Evolutionary conservation across 2,113 vertebrate genomes (phyloP).

Genomic region (Ptilorrhoa leucosticta): DNA sequence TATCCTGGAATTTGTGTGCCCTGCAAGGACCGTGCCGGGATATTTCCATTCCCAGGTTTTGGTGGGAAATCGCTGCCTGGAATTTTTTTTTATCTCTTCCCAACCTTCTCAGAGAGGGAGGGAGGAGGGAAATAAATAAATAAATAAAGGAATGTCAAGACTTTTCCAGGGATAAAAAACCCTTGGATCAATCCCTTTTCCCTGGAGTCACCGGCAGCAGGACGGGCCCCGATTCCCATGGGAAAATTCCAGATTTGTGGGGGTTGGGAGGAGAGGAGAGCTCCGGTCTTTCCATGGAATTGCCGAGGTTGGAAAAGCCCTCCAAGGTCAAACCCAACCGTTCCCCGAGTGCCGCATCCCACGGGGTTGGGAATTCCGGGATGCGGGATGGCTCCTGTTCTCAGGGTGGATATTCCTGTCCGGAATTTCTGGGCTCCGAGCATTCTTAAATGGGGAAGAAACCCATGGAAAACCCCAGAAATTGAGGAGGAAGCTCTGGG

Average conservation of each 20-base stretch:
- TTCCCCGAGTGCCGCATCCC: neutral
- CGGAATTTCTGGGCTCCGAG: neutral
- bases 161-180: neutral
- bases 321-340: too few relatives aligned
- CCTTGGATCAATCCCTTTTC: neutral
- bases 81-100: neutral
- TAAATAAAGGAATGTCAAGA: neutral
- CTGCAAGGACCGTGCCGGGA: neutral
- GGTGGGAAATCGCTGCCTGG: neutral
- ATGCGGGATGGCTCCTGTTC: neutral
- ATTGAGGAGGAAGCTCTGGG: neutral
- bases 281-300: neutral
- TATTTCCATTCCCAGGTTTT: neutral
- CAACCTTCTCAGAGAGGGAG: neutral
- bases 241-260: neutral
- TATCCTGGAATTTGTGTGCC: neutral
- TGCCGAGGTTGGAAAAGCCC: neutral
- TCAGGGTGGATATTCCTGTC: accelerated
- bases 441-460: neutral
- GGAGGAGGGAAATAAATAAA: neutral
- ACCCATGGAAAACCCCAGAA: neutral
- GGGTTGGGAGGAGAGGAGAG: neutral
- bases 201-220: neutral
- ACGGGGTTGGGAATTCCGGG: neutral
- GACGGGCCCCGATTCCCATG: neutral